These are phyloP conservation scores for Tipula lateralis DNA, from an alignment of 2,888 invertebrate species.

Conservation along the genomic window DNA sequence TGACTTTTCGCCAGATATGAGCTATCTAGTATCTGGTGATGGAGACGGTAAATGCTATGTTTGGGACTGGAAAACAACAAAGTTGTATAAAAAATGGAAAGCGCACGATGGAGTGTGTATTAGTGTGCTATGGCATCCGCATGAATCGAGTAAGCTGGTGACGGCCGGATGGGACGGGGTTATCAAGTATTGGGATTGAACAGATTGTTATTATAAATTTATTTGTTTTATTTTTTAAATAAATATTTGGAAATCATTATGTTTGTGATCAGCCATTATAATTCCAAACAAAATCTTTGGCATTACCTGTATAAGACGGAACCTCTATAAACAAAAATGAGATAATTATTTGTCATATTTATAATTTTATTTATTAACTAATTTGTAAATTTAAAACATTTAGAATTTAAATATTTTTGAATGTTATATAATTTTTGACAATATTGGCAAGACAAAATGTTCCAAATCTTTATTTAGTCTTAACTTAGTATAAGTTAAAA, in stretches of 20 bases:
- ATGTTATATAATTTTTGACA: neutral
- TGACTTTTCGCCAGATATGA: slow-evolving; percentile 99
- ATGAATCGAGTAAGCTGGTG: slow-evolving; percentile 95
- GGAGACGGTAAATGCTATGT: slow-evolving; percentile 98
- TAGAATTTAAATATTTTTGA: neutral
- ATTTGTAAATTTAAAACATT: slow-evolving; percentile 11
- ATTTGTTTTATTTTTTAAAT: neutral
- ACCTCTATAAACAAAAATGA: no score
- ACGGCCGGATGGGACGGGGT: slow-evolving; percentile 99
- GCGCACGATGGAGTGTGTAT: slow-evolving; percentile 98
- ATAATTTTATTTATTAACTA: neutral
- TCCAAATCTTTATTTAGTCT: neutral
- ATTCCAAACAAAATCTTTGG: no score
- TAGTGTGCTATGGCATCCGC: slow-evolving; percentile 94
- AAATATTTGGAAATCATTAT: neutral
- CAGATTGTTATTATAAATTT: neutral
- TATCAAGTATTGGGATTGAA: slow-evolving; percentile 97
- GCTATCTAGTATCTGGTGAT: slow-evolving; percentile 95
- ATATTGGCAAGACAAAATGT: slow-evolving; percentile 11
- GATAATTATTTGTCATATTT: neutral
- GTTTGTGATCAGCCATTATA: no score
- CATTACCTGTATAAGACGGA: no score
- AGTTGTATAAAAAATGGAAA: slow-evolving; percentile 97
- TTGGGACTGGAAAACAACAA: slow-evolving; percentile 99
- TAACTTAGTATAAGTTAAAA: neutral